Conservation (phyloP, 1,140 invertebrate species). For the Apis laboriosa region DNA sequence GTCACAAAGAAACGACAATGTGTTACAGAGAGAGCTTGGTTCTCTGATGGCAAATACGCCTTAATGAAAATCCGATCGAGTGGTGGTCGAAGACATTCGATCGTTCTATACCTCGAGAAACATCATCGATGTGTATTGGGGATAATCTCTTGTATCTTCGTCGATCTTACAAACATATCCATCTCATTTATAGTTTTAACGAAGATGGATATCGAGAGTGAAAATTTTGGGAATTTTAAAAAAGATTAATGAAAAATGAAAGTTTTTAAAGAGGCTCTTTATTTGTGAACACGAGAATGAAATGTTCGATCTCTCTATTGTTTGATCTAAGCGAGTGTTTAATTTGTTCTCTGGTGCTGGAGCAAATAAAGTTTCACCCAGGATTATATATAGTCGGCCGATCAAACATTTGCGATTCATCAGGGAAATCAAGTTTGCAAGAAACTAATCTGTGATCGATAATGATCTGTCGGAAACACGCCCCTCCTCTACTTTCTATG, state of each 20-base stretch:
- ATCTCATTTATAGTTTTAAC: too few species aligned
- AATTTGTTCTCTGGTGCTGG: neutral
- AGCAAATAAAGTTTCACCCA: neutral
- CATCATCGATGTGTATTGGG: neutral
- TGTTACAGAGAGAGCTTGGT: conserved; percentile 1
- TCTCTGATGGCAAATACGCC: conserved; percentile 23
- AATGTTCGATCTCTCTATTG: neutral
- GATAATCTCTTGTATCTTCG: too few species aligned
- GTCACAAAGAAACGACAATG: neutral
- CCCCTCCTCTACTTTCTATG: neutral
- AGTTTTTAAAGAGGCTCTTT: too few species aligned
- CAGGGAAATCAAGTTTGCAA: neutral
- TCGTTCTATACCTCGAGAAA: neutral
- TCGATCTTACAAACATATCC: too few species aligned
- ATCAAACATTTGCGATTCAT: neutral
- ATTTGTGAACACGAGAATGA: too few species aligned
- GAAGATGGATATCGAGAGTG: too few species aligned
- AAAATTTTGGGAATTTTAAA: too few species aligned
- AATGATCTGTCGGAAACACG: neutral
- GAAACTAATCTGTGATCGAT: neutral
- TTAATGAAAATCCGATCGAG: conserved; percentile 20
- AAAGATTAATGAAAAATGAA: too few species aligned
- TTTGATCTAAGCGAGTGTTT: neutral
- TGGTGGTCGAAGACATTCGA: conserved; percentile 22
- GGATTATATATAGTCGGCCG: neutral